Conservation (phyloP, 2,797 vertebrate species). For the Notolepis coatsorum region DNA sequence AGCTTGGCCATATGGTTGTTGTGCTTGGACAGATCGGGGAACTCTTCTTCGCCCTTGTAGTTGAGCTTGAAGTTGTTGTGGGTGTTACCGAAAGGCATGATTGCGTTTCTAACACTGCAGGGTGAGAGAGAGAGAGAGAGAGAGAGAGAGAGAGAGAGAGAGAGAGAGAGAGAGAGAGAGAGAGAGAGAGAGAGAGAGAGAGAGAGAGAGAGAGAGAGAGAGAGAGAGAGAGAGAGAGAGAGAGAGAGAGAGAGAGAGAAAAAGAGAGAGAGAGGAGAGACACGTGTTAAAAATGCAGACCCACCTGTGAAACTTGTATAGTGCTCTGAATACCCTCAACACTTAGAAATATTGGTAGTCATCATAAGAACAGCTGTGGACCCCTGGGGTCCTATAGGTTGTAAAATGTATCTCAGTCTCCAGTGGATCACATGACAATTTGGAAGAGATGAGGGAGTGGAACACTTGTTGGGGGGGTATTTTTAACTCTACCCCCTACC, state of each 20-base stretch:
- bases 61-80: constrained; percentile 96
- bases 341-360: constrained; percentile 24
- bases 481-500: constrained; percentile 60
- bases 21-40: constrained; percentile 88
- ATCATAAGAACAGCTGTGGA: constrained; percentile 53
- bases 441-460: constrained; percentile 60
- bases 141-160: constrained; percentile 19
- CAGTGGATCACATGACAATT: constrained; percentile 63
- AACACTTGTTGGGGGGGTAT: constrained; percentile 55
- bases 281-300: no score
- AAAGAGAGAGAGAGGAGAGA: no score
- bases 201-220: no score
- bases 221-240: no score
- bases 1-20: constrained; percentile 98
- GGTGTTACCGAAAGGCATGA: constrained; percentile 96
- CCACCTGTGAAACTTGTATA: no score
- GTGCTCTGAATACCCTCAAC: background rate
- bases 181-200: no score
- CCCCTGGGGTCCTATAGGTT: constrained; percentile 51
- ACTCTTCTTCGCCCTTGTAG: constrained; percentile 88
- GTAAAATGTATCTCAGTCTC: constrained; percentile 64
- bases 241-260: no score
- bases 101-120: constrained; percentile 79
- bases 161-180: no score
- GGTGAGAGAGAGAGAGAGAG: background rate